phyloP scores from a whole-genome alignment of 2,888 invertebrate species.

The Dolomedes plantarius region DNA sequence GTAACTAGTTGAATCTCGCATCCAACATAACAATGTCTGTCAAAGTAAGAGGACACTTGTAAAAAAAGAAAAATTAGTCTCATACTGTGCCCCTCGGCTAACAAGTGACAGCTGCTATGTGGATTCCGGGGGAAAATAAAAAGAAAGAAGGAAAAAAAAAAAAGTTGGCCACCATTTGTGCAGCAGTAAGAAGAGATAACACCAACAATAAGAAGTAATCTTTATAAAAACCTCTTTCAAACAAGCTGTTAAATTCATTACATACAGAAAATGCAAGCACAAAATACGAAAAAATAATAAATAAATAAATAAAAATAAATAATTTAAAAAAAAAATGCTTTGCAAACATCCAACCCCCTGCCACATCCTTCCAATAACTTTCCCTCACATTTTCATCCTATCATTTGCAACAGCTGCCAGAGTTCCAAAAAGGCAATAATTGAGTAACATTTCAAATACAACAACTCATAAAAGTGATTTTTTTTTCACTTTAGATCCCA shows the following conservation, averaged over 20 bases:
- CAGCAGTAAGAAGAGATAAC: slow-evolving; percentile 27
- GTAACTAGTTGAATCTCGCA: slow-evolving; percentile 60
- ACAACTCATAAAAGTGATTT: slow-evolving; percentile 36
- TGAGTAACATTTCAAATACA: slow-evolving; percentile 65
- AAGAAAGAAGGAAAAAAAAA: too few relatives aligned
- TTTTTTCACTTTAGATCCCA: slow-evolving; percentile 51
- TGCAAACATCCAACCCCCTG: slow-evolving; percentile 31
- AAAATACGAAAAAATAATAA: too few relatives aligned
- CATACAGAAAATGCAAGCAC: slow-evolving; percentile 22
- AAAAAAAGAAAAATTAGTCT: slow-evolving; percentile 32
- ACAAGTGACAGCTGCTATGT: slow-evolving; percentile 67
- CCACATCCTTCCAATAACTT: slow-evolving; percentile 35
- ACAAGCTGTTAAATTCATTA: slow-evolving; percentile 26
- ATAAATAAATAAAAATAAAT: too few relatives aligned
- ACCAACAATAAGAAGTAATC: slow-evolving; percentile 52
- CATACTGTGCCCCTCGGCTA: slow-evolving; percentile 56
- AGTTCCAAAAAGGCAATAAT: slow-evolving; percentile 61
- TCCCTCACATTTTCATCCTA: slow-evolving; percentile 12
- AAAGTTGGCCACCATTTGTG: slow-evolving; percentile 15
- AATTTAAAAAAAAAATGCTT: slow-evolving; percentile 49
- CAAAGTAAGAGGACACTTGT: slow-evolving; percentile 61
- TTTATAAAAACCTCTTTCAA: slow-evolving; percentile 45
- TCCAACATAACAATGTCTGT: slow-evolving; percentile 68
- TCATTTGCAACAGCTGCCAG: slow-evolving; percentile 66
- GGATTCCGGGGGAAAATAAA: too few relatives aligned